Percentiles rank a stretch among this genome's conserved stretches.
Conservation (phyloP, 2,113 vertebrate genomes). For the Pao palembangensis region DNA sequence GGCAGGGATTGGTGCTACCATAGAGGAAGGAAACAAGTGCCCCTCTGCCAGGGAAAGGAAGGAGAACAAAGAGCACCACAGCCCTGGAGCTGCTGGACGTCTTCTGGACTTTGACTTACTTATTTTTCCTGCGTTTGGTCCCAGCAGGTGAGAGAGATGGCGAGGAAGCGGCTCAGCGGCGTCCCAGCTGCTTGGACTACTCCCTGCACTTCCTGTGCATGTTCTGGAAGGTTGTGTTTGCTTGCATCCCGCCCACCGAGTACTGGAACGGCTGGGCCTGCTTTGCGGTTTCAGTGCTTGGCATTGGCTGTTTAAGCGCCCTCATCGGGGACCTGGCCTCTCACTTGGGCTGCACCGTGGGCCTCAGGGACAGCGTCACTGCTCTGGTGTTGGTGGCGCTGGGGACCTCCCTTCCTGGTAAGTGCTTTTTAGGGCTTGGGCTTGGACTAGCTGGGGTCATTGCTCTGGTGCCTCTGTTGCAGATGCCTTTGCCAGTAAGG, state of each 20-base stretch:
- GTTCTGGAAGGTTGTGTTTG: slow-evolving; percentile 92
- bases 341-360: slow-evolving; percentile 91
- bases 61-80: no score
- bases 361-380: slow-evolving; percentile 86
- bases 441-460: neutral
- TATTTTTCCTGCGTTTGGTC: neutral
- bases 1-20: no score
- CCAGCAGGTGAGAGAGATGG: slow-evolving; percentile 82
- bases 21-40: no score
- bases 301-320: slow-evolving; percentile 85
- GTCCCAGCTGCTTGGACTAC: slow-evolving; percentile 86
- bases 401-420: slow-evolving; percentile 90
- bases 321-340: slow-evolving; percentile 91
- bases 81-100: no score
- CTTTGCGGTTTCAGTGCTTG: slow-evolving; percentile 82
- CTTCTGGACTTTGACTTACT: neutral
- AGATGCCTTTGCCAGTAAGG: slow-evolving; percentile 94
- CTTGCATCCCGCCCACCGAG: slow-evolving; percentile 84
- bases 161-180: slow-evolving; percentile 73
- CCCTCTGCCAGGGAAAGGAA: no score
- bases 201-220: slow-evolving; percentile 87
- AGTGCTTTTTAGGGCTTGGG: neutral
- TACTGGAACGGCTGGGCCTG: slow-evolving; percentile 93
- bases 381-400: slow-evolving; percentile 91
- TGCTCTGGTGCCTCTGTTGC: neutral